phyloP scores from a whole-genome alignment of 2,888 invertebrate species.

The Amphipyra berbera region DNA sequence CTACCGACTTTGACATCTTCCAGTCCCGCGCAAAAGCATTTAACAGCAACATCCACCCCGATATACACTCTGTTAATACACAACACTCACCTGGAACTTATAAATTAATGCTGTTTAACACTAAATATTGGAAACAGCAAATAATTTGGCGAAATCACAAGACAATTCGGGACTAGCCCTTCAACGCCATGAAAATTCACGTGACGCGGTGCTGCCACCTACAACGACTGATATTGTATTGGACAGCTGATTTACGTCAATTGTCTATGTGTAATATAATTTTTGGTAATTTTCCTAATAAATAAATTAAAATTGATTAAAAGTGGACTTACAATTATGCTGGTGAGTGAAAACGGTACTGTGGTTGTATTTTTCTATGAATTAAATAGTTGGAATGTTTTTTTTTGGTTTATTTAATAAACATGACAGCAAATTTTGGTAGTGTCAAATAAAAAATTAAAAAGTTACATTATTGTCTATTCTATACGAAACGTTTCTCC shows the following conservation, averaged over 20 bases:
- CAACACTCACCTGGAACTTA: slow-evolving; percentile 85
- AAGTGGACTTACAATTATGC: neutral
- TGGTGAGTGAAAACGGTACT: neutral
- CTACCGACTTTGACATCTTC: slow-evolving; percentile 81
- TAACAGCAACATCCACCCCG: slow-evolving; percentile 49
- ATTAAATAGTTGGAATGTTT: neutral
- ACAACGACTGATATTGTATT: slow-evolving; percentile 76
- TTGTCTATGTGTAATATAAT: slow-evolving; percentile 79
- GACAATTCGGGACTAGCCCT: slow-evolving; percentile 90
- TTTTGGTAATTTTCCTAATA: slow-evolving; percentile 6
- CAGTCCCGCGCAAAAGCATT: slow-evolving; percentile 82
- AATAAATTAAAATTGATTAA: slow-evolving; percentile 8
- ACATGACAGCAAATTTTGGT: slow-evolving; percentile 12
- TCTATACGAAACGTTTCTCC: slow-evolving; percentile 5
- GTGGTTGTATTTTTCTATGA: neutral
- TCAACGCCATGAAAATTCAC: slow-evolving; percentile 91
- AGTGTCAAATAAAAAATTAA: slow-evolving; percentile 11
- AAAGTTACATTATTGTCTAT: slow-evolving; percentile 8
- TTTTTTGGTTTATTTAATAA: neutral
- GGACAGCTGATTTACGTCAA: slow-evolving; percentile 90
- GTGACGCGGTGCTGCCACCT: slow-evolving; percentile 91
- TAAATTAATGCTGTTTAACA: slow-evolving; percentile 86
- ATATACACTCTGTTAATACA: slow-evolving; percentile 58
- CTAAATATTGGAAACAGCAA: slow-evolving; percentile 85
- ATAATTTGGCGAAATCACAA: slow-evolving; percentile 89